A percentile compares a stretch with the other conserved stretches of the same genome.
Evolutionary conservation across 1,140 invertebrate genomes (phyloP).

Genomic region (Monomorium pharaonis): DNA sequence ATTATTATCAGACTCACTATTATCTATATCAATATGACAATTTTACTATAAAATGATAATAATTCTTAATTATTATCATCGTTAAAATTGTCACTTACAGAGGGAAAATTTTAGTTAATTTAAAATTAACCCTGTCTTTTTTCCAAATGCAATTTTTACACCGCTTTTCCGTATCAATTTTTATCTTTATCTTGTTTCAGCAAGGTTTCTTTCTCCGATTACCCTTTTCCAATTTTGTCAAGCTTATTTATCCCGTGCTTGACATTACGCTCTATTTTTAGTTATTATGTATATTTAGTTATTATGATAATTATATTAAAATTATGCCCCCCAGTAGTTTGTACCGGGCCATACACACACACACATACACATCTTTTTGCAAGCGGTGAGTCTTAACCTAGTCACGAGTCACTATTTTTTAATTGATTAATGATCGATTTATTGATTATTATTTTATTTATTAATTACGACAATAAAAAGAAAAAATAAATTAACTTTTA

Average conservation of each 20-base stretch:
- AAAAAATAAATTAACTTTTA: conserved; percentile 75
- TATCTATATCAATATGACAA: conserved; percentile 35
- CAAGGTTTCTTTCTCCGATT: not conserved
- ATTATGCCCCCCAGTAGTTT: conserved; percentile 57
- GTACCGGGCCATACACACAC: conserved; percentile 45
- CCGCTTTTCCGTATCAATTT: conserved; percentile 12
- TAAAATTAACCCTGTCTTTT: conserved; percentile 21
- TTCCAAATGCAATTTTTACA: conserved; percentile 18
- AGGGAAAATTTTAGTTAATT: conserved; percentile 57
- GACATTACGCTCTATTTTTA: conserved; percentile 53
- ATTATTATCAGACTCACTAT: conserved; percentile 71
- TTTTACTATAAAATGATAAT: conserved; percentile 65
- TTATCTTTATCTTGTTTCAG: not conserved
- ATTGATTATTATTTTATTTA: conserved; percentile 84
- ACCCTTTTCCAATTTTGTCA: conserved; percentile 4
- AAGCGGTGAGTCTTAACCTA: conserved; percentile 85
- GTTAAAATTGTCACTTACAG: conserved; percentile 47
- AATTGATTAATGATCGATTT: conserved; percentile 81
- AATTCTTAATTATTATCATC: conserved; percentile 57
- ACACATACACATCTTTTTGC: conserved; percentile 75
- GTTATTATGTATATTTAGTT: conserved; percentile 63
- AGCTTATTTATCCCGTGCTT: conserved; percentile 8
- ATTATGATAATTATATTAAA: conserved; percentile 67
- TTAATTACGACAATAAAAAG: conserved; percentile 83
- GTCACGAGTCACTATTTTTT: conserved; percentile 85